Evolutionary conservation across 2,113 vertebrate genomes (phyloP).

Genomic region (Clarias batrachus): DNA sequence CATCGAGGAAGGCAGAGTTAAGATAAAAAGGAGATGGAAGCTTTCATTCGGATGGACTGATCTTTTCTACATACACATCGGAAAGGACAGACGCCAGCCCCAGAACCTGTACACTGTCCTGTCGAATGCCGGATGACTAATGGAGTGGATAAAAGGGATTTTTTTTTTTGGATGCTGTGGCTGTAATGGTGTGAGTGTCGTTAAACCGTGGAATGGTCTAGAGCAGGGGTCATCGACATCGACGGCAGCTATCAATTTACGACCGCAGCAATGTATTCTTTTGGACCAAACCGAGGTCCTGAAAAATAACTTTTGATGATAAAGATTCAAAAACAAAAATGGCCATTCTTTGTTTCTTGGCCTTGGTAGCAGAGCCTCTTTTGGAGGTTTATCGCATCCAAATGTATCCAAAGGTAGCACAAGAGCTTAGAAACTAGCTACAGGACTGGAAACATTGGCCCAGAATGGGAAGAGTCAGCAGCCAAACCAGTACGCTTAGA

Average conservation of each 20-base stretch:
- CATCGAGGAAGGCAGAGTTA: constrained; percentile 38
- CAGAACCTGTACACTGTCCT: neutral
- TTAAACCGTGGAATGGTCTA: neutral
- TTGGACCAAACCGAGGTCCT: neutral
- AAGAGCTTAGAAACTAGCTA: neutral
- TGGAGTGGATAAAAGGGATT: neutral
- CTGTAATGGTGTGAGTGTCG: neutral
- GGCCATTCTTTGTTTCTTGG: neutral
- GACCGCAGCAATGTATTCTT: neutral
- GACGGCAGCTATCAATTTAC: neutral
- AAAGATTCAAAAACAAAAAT: neutral
- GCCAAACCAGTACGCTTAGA: neutral
- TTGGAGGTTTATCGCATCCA: neutral
- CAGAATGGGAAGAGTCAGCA: neutral
- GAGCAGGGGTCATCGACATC: neutral
- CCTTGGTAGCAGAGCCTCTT: neutral
- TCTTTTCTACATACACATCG: neutral
- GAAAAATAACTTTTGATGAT: neutral
- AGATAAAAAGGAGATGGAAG: constrained; percentile 46
- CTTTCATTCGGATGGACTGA: constrained; percentile 36
- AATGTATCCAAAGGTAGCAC: neutral
- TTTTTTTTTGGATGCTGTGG: neutral
- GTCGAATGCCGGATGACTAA: neutral
- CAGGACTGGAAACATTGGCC: neutral
- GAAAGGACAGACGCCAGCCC: neutral